Evolutionary conservation across 2,113 vertebrate genomes (phyloP).

Genomic region (Hipposideros armiger): DNA sequence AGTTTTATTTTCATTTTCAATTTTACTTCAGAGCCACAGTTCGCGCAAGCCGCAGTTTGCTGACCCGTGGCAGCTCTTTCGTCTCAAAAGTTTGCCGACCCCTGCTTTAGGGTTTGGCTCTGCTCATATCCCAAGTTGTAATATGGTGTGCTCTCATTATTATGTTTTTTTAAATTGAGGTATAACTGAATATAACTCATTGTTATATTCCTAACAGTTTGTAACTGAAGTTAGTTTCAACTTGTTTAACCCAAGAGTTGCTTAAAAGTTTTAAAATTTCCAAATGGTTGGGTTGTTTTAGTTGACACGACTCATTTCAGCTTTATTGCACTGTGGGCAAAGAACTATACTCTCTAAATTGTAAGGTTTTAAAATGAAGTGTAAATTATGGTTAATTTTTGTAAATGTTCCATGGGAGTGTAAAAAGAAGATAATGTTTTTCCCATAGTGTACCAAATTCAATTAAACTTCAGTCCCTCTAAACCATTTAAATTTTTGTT

Average conservation of each 20-base stretch:
- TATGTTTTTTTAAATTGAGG: not conserved
- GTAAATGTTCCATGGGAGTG: not conserved
- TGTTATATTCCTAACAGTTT: not conserved
- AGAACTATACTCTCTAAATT: not conserved
- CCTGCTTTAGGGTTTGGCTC: not conserved
- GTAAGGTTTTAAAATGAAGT: not conserved
- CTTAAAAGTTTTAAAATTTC: conserved; percentile 31
- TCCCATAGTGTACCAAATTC: not conserved
- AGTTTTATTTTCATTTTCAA: too few species aligned
- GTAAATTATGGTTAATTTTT: conserved; percentile 4
- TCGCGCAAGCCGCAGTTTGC: too few species aligned
- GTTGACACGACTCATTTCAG: not conserved
- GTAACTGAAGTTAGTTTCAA: conserved; percentile 24
- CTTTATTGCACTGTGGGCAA: not conserved
- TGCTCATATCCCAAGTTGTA: not conserved
- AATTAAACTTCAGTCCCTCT: not conserved
- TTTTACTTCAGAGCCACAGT: too few species aligned
- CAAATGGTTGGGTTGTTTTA: not conserved
- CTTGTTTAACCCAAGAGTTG: not conserved
- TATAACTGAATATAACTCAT: not conserved
- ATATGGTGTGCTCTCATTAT: not conserved
- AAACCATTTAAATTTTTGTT: not conserved
- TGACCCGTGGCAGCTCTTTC: too few species aligned
- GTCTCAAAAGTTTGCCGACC: too few species aligned
- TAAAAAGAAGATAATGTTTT: not conserved